phyloP scores from a whole-genome alignment of 1,140 invertebrate species.

The Drosophila sucinea region DNA sequence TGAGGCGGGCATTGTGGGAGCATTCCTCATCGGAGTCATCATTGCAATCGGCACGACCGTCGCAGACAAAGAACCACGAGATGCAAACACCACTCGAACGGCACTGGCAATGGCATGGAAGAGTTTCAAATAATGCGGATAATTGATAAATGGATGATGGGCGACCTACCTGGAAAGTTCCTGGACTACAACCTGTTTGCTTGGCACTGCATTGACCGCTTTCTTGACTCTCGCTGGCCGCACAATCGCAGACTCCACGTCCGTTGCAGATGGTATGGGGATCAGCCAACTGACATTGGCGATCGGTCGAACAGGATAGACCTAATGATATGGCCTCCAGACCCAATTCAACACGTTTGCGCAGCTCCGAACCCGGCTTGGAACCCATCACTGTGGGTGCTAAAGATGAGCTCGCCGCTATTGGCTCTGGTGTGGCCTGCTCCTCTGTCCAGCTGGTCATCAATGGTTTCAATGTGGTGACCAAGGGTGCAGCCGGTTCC shows the following conservation, averaged over 20 bases:
- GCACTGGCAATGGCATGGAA: constrained; percentile 84
- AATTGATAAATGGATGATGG: too few species aligned
- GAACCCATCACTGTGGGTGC: constrained; percentile 29
- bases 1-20: constrained; percentile 73
- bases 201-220: constrained; percentile 87
- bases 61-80: constrained; percentile 96
- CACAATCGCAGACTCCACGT: constrained; percentile 91
- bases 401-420: constrained; percentile 14
- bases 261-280: constrained; percentile 89
- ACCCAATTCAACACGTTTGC: constrained; percentile 84
- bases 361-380: constrained; percentile 59
- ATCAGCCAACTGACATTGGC: constrained; percentile 92
- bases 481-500: constrained; percentile 82
- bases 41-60: constrained; percentile 88
- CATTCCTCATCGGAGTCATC: constrained; percentile 94
- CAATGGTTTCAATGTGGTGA: constrained; percentile 71
- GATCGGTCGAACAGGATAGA: constrained; percentile 88
- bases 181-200: constrained; percentile 90
- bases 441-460: constrained; percentile 58
- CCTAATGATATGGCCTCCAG: constrained; percentile 89
- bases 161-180: constrained; percentile 91
- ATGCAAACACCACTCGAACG: constrained; percentile 93
- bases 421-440: constrained; percentile 61
- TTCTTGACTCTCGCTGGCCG: constrained; percentile 76
- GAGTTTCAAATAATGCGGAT: neutral